Base-by-base conservation (phyloP, 2,113 vertebrate species). In the Chinchilla lanigera region DNA sequence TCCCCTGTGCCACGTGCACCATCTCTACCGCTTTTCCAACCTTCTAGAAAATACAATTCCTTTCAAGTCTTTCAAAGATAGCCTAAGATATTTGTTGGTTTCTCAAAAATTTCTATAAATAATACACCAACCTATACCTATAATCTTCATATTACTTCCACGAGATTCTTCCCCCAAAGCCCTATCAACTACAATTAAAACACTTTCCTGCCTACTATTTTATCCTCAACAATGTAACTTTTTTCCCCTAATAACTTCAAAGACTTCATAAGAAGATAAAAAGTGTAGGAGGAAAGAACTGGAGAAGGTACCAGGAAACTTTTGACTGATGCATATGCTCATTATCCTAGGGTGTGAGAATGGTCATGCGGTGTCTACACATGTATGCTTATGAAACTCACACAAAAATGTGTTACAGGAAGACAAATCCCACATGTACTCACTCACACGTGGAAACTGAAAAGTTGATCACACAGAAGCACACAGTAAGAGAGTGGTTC, bases 61-160 rank as follows among this genome's bases (percentile, higher is more conserved):
- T 89, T 30, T 28, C 58, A 83, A 87, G 73, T 14, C 28, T 56
- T 83, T 92, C 73, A 38, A 87, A 95, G 54, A 84, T 0, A 7
- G 35, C 38, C 13, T 22, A 81, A 80, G 26, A 67, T 35, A 47
- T 11, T 16, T 58, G 41, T 50, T 35, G 35, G 41, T 86, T 94
- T 89, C 89, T 89, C 80, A 84, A 93, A 75, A 89, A 7, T 82
- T 87, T 86, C 86, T 73, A 65, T 38, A 71, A 94, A 56, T 65
- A 54, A 81, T 26, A 61, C 2, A 35, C 54, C 30, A 85, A 71
- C 17, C 14, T 19, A 75, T 9, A 52, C 56, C 82, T 67, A 41
- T 14, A 84, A 50, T 63, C 24, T 0, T 41, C n/a, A 0, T n/a
- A 63, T 61, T 10, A 86, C 38, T 93, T 92, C 77, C 12, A 33